Percentiles rank a stretch among this genome's conserved stretches.
Conservation (phyloP, 2,888 invertebrate species). For the Andrena camellia region DNA sequence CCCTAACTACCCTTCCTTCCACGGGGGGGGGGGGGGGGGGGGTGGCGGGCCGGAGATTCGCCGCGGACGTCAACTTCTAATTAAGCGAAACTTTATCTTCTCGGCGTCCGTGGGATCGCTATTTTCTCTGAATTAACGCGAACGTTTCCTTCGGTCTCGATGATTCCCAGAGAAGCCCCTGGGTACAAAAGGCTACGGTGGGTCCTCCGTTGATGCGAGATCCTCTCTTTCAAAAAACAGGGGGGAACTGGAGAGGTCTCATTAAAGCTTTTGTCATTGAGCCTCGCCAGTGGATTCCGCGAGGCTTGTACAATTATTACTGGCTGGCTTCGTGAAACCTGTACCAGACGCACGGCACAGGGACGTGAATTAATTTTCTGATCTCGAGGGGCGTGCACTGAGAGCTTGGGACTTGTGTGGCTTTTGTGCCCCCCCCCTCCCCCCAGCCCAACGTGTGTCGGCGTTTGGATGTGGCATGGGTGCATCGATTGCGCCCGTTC, state of each 20-base stretch:
- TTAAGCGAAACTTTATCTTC: constrained; percentile 4
- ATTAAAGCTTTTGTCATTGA: constrained; percentile 19
- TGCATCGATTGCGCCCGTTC: constrained; percentile 52
- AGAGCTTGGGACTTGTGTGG: constrained; percentile 25
- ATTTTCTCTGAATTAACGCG: constrained; percentile 9
- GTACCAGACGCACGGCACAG: constrained; percentile 18
- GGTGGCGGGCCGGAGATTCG: background rate
- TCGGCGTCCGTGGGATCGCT: background rate
- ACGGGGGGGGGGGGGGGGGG: too few species aligned
- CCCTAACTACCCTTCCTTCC: background rate
- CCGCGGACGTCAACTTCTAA: background rate
- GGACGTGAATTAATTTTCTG: constrained; percentile 66
- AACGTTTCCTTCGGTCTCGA: background rate
- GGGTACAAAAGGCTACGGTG: constrained; percentile 6
- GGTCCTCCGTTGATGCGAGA: constrained; percentile 13
- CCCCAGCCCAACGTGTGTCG: too few species aligned
- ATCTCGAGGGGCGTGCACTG: constrained; percentile 36
- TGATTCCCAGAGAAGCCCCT: background rate
- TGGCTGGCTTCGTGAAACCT: constrained; percentile 21
- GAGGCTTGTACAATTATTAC: constrained; percentile 32
- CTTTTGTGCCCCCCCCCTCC: constrained; percentile 48
- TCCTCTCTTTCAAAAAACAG: constrained; percentile 15
- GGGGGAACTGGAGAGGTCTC: constrained; percentile 7
- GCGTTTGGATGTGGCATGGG: constrained; percentile 45
- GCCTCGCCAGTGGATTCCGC: constrained; percentile 15